Percentiles rank a stretch among this genome's conserved stretches.
phyloP scores from a whole-genome alignment of 2,797 vertebrate species.

The Gobio occitaniae region DNA sequence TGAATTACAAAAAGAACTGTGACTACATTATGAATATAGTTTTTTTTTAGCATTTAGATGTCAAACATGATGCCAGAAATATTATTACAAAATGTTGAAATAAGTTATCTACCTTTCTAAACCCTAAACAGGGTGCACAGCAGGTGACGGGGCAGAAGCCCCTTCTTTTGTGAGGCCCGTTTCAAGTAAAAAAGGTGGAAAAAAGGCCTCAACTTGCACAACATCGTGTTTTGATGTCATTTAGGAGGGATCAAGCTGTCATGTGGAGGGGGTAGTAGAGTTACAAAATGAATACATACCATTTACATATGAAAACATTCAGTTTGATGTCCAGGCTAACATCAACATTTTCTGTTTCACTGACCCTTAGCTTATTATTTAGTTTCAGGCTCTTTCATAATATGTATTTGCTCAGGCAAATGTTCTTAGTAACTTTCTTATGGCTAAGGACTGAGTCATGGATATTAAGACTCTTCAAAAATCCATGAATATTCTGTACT shows the following conservation, averaged over 20 bases:
- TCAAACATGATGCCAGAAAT: neutral
- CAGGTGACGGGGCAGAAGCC: neutral
- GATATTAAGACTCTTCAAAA: neutral
- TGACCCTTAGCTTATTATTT: neutral
- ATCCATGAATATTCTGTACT: neutral
- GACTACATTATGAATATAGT: neutral
- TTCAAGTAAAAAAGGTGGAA: neutral
- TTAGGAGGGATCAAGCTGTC: neutral
- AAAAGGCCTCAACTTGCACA: neutral
- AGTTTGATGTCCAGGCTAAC: no score
- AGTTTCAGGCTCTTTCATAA: neutral
- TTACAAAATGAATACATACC: no score
- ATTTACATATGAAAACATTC: no score
- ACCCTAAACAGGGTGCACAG: neutral
- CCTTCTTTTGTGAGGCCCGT: neutral
- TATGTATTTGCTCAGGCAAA: neutral
- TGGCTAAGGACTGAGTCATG: neutral
- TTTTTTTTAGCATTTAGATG: neutral
- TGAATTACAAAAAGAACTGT: neutral
- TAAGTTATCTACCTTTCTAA: neutral
- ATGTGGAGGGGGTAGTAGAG: no score
- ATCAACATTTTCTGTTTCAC: neutral
- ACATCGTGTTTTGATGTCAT: neutral
- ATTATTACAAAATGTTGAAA: neutral
- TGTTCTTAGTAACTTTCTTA: neutral